These are phyloP conservation scores for Mnemiopsis leidyi DNA, from an alignment of 37 sponge, comb jelly and placozoan species.

Conservation along the genomic window DNA sequence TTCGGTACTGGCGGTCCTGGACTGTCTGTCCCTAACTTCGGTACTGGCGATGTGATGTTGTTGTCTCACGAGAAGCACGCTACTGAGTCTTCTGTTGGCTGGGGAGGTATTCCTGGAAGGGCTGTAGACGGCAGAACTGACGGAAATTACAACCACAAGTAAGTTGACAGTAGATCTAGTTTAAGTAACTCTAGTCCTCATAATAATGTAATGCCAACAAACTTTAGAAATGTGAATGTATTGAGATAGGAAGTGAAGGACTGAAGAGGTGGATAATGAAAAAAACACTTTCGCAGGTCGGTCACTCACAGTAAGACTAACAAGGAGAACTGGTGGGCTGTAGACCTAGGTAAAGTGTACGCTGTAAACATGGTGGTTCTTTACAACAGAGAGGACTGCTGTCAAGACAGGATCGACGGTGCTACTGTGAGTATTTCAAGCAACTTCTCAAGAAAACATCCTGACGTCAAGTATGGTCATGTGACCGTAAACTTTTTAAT, in stretches of 20 bases:
- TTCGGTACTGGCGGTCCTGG: neutral
- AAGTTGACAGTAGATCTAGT: neutral
- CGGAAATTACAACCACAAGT: neutral
- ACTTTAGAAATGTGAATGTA: too few relatives aligned
- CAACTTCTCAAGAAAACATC: too few relatives aligned
- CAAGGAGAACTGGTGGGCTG: constrained; percentile 5
- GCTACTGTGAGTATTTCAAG: neutral
- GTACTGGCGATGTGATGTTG: neutral
- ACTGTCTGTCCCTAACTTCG: neutral
- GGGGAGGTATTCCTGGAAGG: neutral
- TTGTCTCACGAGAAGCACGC: neutral
- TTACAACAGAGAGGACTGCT: constrained; percentile 10
- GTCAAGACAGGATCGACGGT: neutral
- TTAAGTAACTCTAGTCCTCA: neutral
- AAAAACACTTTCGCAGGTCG: too few relatives aligned
- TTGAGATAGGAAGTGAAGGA: too few relatives aligned
- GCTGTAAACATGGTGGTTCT: neutral
- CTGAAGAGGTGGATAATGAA: too few relatives aligned
- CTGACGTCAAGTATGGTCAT: too few relatives aligned
- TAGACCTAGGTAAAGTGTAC: neutral
- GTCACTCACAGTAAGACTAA: neutral
- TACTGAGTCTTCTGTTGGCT: neutral
- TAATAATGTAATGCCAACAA: neutral
- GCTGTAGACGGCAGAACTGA: neutral
- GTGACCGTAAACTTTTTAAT: too few relatives aligned